A percentile compares a stretch with the other conserved stretches of the same genome.
Conservation (phyloP, 2,797 vertebrate species). For the Hydrophis major region DNA sequence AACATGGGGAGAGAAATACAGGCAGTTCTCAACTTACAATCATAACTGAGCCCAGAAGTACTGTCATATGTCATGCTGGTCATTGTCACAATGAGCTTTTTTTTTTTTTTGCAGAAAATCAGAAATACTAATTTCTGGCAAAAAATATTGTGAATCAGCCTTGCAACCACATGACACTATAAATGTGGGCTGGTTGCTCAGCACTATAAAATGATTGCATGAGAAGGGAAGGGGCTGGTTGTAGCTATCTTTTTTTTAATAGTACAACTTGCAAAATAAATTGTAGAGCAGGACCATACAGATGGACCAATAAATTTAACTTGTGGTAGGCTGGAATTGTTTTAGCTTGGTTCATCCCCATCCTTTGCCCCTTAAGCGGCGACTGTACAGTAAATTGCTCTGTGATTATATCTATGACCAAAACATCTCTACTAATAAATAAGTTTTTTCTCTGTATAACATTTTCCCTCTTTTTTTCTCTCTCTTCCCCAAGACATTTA, state of each 20-base stretch:
- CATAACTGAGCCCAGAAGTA: not conserved
- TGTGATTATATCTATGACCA: not conserved
- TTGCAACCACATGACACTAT: not conserved
- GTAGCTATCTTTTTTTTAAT: not conserved
- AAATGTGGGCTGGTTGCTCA: not conserved
- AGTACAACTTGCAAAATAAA: not conserved
- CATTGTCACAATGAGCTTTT: not conserved
- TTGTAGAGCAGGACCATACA: not conserved
- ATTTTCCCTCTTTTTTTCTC: not conserved
- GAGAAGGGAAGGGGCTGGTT: not conserved
- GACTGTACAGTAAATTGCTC: not conserved
- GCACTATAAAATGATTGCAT: not conserved
- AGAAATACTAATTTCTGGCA: not conserved
- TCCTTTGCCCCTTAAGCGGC: not conserved
- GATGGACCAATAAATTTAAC: not conserved
- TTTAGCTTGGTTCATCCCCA: not conserved
- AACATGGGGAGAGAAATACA: not conserved
- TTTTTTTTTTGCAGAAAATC: not conserved
- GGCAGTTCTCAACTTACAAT: not conserved
- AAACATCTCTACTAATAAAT: not conserved
- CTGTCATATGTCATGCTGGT: not conserved
- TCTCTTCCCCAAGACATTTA: constrained; percentile 78
- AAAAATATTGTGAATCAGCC: not conserved
- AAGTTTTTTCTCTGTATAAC: not conserved
- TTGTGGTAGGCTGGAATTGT: not conserved